A percentile compares a stretch with the other conserved stretches of the same genome.
These are phyloP conservation scores for Pangasianodon hypophthalmus DNA, from an alignment of 2,113 vertebrate species.

Conservation along the genomic window DNA sequence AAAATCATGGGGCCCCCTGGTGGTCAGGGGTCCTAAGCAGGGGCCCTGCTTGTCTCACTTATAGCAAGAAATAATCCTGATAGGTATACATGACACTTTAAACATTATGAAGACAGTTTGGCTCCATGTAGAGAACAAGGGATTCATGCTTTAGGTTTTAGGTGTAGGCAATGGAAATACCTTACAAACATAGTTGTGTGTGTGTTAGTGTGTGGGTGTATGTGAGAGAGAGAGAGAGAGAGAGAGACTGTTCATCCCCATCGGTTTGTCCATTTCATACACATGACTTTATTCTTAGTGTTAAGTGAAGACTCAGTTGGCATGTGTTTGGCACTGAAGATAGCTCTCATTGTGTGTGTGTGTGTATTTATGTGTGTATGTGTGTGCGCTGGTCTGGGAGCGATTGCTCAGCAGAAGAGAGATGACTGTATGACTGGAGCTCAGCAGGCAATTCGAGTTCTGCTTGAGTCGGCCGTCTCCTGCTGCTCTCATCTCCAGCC, in stretches of 20 bases:
- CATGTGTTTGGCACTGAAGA: background rate
- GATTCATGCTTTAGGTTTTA: background rate
- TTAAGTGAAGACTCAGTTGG: slow-evolving; percentile 30
- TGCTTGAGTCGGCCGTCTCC: slow-evolving; percentile 61
- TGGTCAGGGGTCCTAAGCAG: background rate
- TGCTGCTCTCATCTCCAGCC: slow-evolving; percentile 49
- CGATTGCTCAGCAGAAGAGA: slow-evolving; percentile 70
- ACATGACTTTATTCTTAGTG: slow-evolving; percentile 29
- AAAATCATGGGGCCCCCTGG: background rate
- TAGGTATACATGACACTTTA: background rate
- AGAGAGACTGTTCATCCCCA: background rate
- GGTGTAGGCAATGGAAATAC: background rate
- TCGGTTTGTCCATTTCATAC: slow-evolving; percentile 33
- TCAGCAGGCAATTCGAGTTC: slow-evolving; percentile 71
- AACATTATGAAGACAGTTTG: background rate
- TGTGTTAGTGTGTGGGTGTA: slow-evolving; percentile 25
- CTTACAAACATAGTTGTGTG: background rate
- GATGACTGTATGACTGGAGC: slow-evolving; percentile 76
- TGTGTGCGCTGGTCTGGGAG: slow-evolving; percentile 55
- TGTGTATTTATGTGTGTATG: slow-evolving; percentile 35
- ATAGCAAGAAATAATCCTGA: background rate
- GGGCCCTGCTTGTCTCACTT: background rate
- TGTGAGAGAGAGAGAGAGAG: background rate
- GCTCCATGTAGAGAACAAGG: background rate
- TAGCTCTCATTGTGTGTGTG: slow-evolving; percentile 15